These are phyloP conservation scores for Schlechtendalia chinensis DNA, from an alignment of 1,140 invertebrate genomes.

Conservation along the genomic window DNA sequence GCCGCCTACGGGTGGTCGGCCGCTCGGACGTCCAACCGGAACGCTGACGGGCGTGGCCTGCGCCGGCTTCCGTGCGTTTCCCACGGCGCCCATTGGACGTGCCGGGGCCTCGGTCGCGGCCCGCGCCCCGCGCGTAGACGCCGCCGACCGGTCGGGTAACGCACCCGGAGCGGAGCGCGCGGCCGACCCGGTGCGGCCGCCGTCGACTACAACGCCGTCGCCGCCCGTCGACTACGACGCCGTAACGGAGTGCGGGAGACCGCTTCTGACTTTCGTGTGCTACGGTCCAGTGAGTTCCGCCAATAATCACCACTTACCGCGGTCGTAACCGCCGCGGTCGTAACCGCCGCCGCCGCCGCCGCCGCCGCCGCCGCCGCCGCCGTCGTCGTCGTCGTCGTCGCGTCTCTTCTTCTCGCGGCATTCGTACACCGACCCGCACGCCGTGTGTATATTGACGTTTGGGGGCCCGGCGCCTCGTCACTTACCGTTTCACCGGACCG, in stretches of 20 bases:
- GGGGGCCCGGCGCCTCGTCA: too few relatives aligned
- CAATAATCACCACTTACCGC: slow-evolving; percentile 48
- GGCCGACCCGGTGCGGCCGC: slow-evolving; percentile 9
- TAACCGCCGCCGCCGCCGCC: not conserved
- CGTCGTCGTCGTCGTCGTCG: not conserved
- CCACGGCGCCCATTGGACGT: slow-evolving; percentile 48
- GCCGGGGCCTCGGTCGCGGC: slow-evolving; percentile 30
- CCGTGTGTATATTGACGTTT: too few relatives aligned
- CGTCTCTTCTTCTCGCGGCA: too few relatives aligned
- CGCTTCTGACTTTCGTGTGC: slow-evolving; percentile 48
- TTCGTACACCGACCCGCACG: too few relatives aligned
- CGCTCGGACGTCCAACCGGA: slow-evolving; percentile 41
- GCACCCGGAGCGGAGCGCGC: slow-evolving; percentile 38
- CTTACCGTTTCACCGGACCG: too few relatives aligned
- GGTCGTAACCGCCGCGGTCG: not conserved
- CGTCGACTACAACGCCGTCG: not conserved
- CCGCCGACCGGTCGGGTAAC: slow-evolving; percentile 32
- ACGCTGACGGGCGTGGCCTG: slow-evolving; percentile 40
- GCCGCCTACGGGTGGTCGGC: not conserved
- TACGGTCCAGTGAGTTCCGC: slow-evolving; percentile 46
- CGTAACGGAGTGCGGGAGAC: not conserved
- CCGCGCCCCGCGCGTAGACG: slow-evolving; percentile 16
- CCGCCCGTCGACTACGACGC: not conserved
- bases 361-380: not conserved
- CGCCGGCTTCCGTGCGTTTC: slow-evolving; percentile 40